Evolutionary conservation across 2,797 vertebrate genomes (phyloP).

Genomic region (Uromys caudimaculatus): DNA sequence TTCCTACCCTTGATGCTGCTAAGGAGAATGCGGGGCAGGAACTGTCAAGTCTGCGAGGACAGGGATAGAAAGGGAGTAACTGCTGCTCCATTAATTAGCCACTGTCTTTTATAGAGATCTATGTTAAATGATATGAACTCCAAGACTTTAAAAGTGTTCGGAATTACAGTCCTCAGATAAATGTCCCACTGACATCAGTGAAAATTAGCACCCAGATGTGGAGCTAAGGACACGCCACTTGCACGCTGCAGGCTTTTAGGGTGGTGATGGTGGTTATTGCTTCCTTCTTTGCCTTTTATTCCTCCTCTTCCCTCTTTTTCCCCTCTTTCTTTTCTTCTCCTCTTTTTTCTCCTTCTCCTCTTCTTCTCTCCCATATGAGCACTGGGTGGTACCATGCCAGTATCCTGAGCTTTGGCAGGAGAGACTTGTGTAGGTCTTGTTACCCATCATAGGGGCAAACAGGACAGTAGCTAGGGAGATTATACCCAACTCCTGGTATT

Average conservation of each 20-base stretch:
- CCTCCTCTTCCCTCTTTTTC: not conserved
- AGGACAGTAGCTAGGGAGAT: not conserved
- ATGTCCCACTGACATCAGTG: not conserved
- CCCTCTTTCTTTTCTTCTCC: too few species aligned
- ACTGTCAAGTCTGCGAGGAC: not conserved
- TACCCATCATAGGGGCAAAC: not conserved
- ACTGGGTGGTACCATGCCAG: rapidly evolving
- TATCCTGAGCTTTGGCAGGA: not conserved
- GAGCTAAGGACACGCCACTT: not conserved
- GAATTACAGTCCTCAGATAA: not conserved
- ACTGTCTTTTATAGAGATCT: not conserved
- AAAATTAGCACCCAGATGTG: not conserved
- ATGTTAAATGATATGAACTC: not conserved
- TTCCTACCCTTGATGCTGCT: not conserved
- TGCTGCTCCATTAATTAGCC: rapidly evolving
- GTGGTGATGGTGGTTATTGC: too few species aligned
- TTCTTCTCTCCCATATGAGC: not conserved
- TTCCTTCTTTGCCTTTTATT: not conserved
- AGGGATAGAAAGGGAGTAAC: not conserved
- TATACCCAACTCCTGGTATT: not conserved
- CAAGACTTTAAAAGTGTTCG: not conserved
- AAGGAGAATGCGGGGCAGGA: not conserved
- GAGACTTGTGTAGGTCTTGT: not conserved
- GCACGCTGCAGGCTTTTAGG: not conserved
- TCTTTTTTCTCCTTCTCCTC: not conserved